These are phyloP conservation scores for Hypsibius dujardini DNA, from an alignment of 1,140 invertebrate species.

Conservation along the genomic window DNA sequence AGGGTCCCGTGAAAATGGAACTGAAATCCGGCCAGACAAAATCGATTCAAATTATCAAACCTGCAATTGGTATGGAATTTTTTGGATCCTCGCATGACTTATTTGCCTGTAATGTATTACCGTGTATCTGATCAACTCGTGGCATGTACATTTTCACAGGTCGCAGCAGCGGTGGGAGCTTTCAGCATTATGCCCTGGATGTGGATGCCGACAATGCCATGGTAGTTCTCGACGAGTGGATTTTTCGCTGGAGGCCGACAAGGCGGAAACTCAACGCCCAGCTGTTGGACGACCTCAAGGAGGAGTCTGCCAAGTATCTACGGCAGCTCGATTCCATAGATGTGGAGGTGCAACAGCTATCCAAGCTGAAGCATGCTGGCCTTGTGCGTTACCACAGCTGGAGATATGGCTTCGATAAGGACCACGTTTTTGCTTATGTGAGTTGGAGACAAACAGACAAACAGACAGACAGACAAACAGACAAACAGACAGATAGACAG, in stretches of 20 bases:
- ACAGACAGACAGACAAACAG: too few relatives aligned
- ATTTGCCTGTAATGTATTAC: too few relatives aligned
- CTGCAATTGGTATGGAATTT: conserved; percentile 16
- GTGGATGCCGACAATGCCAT: conserved; percentile 21
- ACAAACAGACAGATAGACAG: too few relatives aligned
- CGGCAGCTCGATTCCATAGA: conserved; percentile 38
- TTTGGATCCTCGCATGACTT: too few relatives aligned
- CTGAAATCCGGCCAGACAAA: conserved; percentile 22
- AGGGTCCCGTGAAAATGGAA: conserved; percentile 16
- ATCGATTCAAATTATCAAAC: conserved; percentile 22
- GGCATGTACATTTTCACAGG: too few relatives aligned
- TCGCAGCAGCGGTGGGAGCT: too few relatives aligned
- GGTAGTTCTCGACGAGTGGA: conserved; percentile 25
- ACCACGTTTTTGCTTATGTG: conserved; percentile 34
- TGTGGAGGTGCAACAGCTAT: conserved; percentile 48
- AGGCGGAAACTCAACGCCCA: conserved; percentile 17
- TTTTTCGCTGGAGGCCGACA: conserved; percentile 30
- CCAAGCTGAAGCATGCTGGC: conserved; percentile 49
- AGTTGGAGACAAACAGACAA: too few relatives aligned
- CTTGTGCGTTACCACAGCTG: conserved; percentile 53
- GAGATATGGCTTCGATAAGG: conserved; percentile 41
- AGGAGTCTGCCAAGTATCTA: conserved; percentile 19
- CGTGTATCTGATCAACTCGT: too few relatives aligned
- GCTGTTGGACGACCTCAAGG: conserved; percentile 6
- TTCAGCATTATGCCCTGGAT: conserved; percentile 24